Evolutionary conservation across 2,888 invertebrate genomes (phyloP), one percentile per base, ranked within the genome.

Genomic region (Xanthia togata): DNA sequence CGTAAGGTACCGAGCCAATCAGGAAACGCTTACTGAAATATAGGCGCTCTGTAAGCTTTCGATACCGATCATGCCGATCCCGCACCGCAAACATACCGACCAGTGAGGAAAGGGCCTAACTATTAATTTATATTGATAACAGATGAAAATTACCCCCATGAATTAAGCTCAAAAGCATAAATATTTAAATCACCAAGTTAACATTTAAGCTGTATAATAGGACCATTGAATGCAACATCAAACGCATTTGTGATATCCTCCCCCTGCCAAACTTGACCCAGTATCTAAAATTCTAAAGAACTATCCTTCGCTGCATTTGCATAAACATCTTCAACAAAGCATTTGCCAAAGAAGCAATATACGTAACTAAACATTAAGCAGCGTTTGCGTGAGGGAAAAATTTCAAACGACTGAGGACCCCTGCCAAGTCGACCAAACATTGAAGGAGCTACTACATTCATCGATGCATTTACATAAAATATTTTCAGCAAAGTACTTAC

Each of bases 211-310:
- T 8, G 14, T 8, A 1, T 38, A 57, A 31, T 17, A 20, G 1
- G 50, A 41, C n/a, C 3, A 64, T 76, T 63, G 38, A 64, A 65
- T 23, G 20, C 8, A 20, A 74, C 47, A n/a, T 31, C 64, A 47
- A 59, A 62, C 31, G 31, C n/a, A 20, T 35, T 35, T 63, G 38
- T 41, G 6, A 35, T 6, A 3, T 8, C 50, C 0, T 3, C 8
- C 26, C 23, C 53, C 20, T 26, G 53, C 8, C 12, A 55, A n/a
- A 26, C 20, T 50, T 35, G 35, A 73, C 6, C 12, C 8, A 17
- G 20, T 4, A 26, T 47, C 8, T 26, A 41, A 72, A 65, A 17
- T 23, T 35, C 12, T n/a, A 12, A 12, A 14, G 26, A 26, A 26
- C 14, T 62, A 38, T 63, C n/a, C 20, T 35, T 57, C 20, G 55